phyloP scores from a whole-genome alignment of 2,113 vertebrate species.

The Sprattus sprattus region DNA sequence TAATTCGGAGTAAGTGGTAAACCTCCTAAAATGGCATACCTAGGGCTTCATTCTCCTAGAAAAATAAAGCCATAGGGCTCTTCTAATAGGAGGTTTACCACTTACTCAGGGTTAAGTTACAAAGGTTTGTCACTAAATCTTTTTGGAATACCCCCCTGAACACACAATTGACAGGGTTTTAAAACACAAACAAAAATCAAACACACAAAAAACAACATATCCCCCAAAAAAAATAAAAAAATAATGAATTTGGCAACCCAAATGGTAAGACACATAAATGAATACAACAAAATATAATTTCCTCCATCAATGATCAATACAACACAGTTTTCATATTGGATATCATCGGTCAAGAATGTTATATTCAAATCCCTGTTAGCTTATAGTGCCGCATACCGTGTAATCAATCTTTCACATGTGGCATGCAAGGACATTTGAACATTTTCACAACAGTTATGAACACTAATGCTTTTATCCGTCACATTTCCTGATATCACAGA shows the following conservation, averaged over 20 bases:
- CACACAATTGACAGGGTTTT: conserved; percentile 1
- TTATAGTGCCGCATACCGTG: conserved; percentile 3
- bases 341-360: not conserved
- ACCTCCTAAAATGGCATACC: too few relatives aligned
- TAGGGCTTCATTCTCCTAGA: too few relatives aligned
- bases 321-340: not conserved
- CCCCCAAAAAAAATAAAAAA: not conserved
- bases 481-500: not conserved
- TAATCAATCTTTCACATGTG: not conserved
- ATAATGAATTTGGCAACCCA: not conserved
- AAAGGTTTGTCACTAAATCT: too few relatives aligned
- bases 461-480: not conserved
- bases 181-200: conserved; percentile 5
- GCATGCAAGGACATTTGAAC: not conserved
- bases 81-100: too few relatives aligned
- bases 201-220: not conserved
- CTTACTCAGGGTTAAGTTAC: too few relatives aligned
- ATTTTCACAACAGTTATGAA: not conserved
- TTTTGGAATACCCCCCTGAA: not conserved
- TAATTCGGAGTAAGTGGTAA: too few relatives aligned
- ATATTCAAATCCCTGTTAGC: not conserved
- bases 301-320: not conserved
- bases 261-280: not conserved
- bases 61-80: too few relatives aligned
- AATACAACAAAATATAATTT: conserved; percentile 4